These are phyloP conservation scores for Pterois miles DNA, from an alignment of 2,797 vertebrate genomes.

Conservation along the genomic window DNA sequence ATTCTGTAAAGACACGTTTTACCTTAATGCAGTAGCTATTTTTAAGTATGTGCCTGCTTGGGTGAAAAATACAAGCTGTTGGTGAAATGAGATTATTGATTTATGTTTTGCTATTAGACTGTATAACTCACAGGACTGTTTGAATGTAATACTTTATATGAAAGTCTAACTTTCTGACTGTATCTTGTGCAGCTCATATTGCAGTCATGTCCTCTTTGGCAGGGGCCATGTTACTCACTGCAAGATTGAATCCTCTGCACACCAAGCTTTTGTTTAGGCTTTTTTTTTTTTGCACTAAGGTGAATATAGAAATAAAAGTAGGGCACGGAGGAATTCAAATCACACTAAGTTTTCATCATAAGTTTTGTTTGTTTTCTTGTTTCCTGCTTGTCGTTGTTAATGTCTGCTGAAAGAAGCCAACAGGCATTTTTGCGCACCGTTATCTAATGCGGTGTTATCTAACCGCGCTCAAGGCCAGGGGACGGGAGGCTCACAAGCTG, in stretches of 20 bases:
- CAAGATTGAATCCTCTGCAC: not conserved
- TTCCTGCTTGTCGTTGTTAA: slow-evolving; percentile 40
- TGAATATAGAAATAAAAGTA: slow-evolving; percentile 20
- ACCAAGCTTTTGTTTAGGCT: slow-evolving; percentile 4
- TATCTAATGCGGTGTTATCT: slow-evolving; percentile 70
- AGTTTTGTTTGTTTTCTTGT: slow-evolving; percentile 37
- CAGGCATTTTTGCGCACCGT: slow-evolving; percentile 44
- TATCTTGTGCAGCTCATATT: not conserved
- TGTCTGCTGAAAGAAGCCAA: slow-evolving; percentile 54
- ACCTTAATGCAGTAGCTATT: slow-evolving; percentile 33
- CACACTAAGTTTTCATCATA: slow-evolving; percentile 43
- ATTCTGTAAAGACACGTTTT: slow-evolving; percentile 56
- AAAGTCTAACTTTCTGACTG: not conserved
- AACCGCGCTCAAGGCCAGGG: slow-evolving; percentile 57
- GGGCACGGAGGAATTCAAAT: slow-evolving; percentile 13
- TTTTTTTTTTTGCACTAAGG: slow-evolving; percentile 6
- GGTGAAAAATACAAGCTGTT: slow-evolving; percentile 32
- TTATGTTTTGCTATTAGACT: slow-evolving; percentile 11
- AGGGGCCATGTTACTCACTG: slow-evolving; percentile 4
- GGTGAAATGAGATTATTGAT: slow-evolving; percentile 48
- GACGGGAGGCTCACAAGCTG: slow-evolving; percentile 40
- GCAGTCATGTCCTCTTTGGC: slow-evolving; percentile 8
- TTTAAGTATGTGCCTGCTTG: slow-evolving; percentile 27
- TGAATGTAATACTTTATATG: slow-evolving; percentile 3
- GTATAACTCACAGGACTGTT: not conserved